These are phyloP conservation scores for Prinia subflava DNA, from an alignment of 2,113 vertebrate genomes.

Conservation along the genomic window DNA sequence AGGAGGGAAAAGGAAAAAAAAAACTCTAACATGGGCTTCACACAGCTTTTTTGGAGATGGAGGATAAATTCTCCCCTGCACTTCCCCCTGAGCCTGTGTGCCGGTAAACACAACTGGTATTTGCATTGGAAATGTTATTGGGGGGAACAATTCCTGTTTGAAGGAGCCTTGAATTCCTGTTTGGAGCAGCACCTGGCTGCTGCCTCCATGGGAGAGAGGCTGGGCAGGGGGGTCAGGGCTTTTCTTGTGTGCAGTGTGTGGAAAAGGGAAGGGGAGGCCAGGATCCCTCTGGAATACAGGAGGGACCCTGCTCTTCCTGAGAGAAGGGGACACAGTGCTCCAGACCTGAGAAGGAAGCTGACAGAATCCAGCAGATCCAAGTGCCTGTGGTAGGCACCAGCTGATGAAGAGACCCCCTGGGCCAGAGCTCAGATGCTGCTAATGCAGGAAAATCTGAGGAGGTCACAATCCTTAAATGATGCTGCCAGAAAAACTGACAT, in stretches of 20 bases:
- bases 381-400: neutral
- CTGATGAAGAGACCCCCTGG: neutral
- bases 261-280: neutral
- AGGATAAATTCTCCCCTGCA: fast-evolving
- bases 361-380: neutral
- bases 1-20: neutral
- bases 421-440: neutral
- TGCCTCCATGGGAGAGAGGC: neutral
- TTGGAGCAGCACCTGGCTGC: neutral
- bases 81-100: neutral
- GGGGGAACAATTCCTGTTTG: neutral
- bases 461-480: neutral
- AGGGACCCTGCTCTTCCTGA: neutral
- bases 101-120: neutral
- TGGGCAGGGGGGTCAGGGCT: neutral
- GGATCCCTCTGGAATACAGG: fast-evolving
- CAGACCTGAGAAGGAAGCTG: neutral
- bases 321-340: neutral
- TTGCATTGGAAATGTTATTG: neutral
- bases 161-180: neutral
- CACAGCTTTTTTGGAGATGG: neutral
- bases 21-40: fast-evolving
- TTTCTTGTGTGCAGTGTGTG: neutral
- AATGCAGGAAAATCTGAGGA: neutral
- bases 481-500: neutral